Percentiles rank a stretch among this genome's conserved stretches.
These are phyloP conservation scores for Eupithecia centaureata DNA, from an alignment of 2,888 invertebrate species.

Conservation along the genomic window DNA sequence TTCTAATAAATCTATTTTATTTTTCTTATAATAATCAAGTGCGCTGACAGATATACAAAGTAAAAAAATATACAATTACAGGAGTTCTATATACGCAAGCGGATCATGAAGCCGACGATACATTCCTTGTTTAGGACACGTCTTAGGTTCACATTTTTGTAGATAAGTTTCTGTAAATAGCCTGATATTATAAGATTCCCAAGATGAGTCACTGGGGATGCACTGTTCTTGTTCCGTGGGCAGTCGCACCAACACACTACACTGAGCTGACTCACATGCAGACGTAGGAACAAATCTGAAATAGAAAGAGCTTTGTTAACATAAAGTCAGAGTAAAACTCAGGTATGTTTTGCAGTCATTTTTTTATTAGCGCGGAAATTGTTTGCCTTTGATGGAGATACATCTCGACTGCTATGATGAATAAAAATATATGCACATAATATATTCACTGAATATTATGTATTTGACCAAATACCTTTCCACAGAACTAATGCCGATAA, in stretches of 20 bases:
- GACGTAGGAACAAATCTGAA: conserved; percentile 29
- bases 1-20: conserved; percentile 44
- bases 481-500: too few species aligned
- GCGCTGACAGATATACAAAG: conserved; percentile 74
- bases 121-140: background rate
- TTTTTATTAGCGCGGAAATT: too few species aligned
- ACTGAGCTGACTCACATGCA: conserved; percentile 20
- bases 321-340: too few species aligned
- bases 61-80: conserved; percentile 81
- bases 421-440: too few species aligned
- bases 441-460: too few species aligned
- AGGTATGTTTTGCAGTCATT: too few species aligned
- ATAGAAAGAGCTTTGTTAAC: conserved; percentile 7
- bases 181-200: conserved; percentile 37
- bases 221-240: background rate
- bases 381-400: too few species aligned
- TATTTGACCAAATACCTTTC: too few species aligned
- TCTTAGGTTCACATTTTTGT: background rate
- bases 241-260: conserved; percentile 7
- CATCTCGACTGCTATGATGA: too few species aligned
- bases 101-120: background rate
- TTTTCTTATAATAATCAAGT: conserved; percentile 58
- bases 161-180: background rate
- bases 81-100: conserved; percentile 43
- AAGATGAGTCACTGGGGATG: conserved; percentile 44